Conservation (phyloP, 2,888 invertebrate genomes). For the Stenichneumon culpator region DNA sequence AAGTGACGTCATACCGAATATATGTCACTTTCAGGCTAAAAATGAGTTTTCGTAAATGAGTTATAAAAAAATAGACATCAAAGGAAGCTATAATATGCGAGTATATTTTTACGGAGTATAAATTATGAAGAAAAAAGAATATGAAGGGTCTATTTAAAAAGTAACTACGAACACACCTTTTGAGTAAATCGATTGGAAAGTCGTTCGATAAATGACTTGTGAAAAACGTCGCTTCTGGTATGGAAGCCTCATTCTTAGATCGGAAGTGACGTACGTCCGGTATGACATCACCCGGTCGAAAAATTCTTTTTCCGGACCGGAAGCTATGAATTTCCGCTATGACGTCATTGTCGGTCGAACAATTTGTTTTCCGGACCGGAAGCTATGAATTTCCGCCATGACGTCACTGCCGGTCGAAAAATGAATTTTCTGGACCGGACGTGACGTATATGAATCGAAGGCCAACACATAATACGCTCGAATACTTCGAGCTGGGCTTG, state of each 20-base stretch:
- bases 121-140: background rate
- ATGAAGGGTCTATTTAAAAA: background rate
- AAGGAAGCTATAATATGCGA: background rate
- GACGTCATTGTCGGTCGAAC: too few relatives aligned
- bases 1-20: background rate
- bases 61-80: constrained; percentile 43
- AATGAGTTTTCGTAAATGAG: too few relatives aligned
- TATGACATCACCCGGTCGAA: too few relatives aligned
- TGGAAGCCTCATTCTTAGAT: background rate
- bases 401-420: too few relatives aligned
- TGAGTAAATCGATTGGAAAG: constrained; percentile 54
- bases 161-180: constrained; percentile 2
- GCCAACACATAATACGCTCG: background rate
- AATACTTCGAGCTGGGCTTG: constrained; percentile 1
- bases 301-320: too few relatives aligned
- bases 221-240: background rate
- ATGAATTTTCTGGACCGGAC: too few relatives aligned
- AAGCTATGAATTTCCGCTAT: too few relatives aligned
- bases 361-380: too few relatives aligned
- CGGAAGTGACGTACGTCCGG: background rate
- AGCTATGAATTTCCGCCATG: too few relatives aligned
- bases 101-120: background rate
- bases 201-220: constrained; percentile 45
- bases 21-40: too few relatives aligned
- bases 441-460: background rate